Base-by-base conservation (phyloP, 2,888 invertebrate genomes). In the Rugalucina vietnamica region DNA sequence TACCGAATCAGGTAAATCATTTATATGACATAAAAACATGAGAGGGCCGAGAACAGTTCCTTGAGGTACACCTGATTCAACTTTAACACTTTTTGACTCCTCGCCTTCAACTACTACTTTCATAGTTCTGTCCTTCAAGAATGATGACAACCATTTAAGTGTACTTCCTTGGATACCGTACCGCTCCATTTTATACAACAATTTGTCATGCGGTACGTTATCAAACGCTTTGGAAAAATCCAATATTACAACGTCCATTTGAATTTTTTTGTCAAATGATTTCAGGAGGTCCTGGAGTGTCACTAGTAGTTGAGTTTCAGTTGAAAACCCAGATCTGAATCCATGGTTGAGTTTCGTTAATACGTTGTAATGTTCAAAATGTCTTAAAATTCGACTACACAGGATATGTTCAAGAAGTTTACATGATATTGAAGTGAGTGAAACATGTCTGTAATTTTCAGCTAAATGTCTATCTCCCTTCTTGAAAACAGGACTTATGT, bases 51-150 rank as follows among this genome's bases (percentile, higher is more conserved):
- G n/a, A n/a, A n/a, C n/a, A n/a, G n/a, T n/a, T n/a, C n/a, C n/a
- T n/a, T 1, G 69, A 1, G 81, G 81, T 10, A 76, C 72, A 0
- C 76, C 72, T 0, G 57, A 76, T 5, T 72, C 71, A 2, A 76
- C 76, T 32, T 39, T 10, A 37, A 43, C 72, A 39, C 27, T 34
- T 24, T 69, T 14, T 1, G 78, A 74, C 1, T 24, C 12, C 57
- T 77, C 73, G 2, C 82, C 69, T 21, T 82, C 82, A 0, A 69
- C 70, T 1, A 82, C 82, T 0, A 82, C 73, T 5, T 78, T 60
- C 82, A 82, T 78, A 0, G 24, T 10, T 73, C 82, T 39, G 2
- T 73, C 10, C 14, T 39, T 72, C 10, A 82, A n/a, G 37, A 82
- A 82, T 36, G 50, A 14, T 1, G 21, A 8, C 12, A 79, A 50